Evolutionary conservation across 2,797 vertebrate species (phyloP), one percentile per base, ranked within the genome.

Genomic region (Poecilia velifera): DNA sequence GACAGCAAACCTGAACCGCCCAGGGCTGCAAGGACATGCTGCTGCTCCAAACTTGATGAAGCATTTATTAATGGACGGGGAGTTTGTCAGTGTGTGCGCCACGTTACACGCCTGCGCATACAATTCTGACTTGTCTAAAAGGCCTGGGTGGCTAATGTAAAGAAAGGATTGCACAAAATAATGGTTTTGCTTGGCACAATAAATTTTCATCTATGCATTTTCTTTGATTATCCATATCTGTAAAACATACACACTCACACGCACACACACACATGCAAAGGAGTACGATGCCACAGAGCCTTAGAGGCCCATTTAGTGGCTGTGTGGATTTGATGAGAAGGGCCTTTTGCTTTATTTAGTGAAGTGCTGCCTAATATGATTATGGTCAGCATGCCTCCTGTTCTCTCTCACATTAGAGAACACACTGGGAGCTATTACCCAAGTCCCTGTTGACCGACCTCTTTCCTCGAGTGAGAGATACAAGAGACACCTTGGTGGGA

Each of bases 361-460:
- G 93, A 95, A 96, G 95, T 96, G 95, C 94, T 95, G 88, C 91
- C 92, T 95, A 94, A 96, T 94, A 89, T 94, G 91, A 96, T 96
- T 95, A 94, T 84, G 86, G 92, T 91, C 90, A 92, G 90, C 91
- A 87, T 77, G 89, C 84, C 80, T 87, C 77, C 81, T 81, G 74
- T 74, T 88, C 81, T 70, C 81, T 81, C 47, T 86, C 85, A 83
- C 89, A 80, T 68, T 80, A 84, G 82, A 78, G 77, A 84, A 83
- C 90, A 89, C 85, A 84, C 81, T 62, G 84, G 87, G 88, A 90
- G 88, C 89, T 83, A 89, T 92, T 94, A 92, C 87, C 80, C 73
- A 49, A 89, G 87, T 93, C 92, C 90, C 91, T 3, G 8, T 76
- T 92, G 94, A 91, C 88, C 49, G 39, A 82, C 66, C 43, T 25